Percentiles rank a stretch among this genome's conserved stretches.
Conservation (phyloP, 2,797 vertebrate genomes). For the Muscicapa striata region DNA sequence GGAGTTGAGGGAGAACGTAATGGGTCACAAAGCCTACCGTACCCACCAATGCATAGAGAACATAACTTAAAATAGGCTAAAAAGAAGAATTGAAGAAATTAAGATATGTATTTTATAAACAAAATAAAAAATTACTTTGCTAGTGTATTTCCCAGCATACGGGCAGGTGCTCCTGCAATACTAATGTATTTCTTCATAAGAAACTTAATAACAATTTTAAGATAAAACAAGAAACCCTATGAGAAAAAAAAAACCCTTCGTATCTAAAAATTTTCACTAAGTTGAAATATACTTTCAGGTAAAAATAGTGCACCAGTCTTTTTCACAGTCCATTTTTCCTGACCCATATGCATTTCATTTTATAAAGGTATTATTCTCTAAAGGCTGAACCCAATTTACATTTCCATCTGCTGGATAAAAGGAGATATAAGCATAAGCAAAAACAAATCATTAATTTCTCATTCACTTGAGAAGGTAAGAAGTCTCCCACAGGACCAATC, state of each 20-base stretch:
- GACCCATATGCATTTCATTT: neutral
- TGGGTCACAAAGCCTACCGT: slow-evolving; percentile 91
- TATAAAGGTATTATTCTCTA: neutral
- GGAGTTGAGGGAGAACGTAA: slow-evolving; percentile 95
- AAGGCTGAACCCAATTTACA: neutral
- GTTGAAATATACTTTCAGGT: neutral
- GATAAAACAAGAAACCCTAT: neutral
- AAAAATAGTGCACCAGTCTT: neutral
- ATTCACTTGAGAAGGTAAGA: neutral
- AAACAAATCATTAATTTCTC: neutral
- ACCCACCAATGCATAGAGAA: slow-evolving; percentile 91
- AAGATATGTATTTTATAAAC: neutral
- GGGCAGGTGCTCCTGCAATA: neutral
- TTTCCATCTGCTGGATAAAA: neutral
- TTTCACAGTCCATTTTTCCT: neutral
- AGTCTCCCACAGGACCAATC: neutral
- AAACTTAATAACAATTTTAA: neutral
- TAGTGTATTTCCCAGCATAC: neutral
- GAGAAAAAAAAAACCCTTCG: rapidly evolving
- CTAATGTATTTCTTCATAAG: neutral
- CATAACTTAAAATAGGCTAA: slow-evolving; percentile 94
- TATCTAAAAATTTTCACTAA: neutral
- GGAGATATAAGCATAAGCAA: neutral
- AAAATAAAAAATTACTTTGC: neutral
- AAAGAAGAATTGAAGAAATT: slow-evolving; percentile 9